A percentile compares a stretch with the other conserved stretches of the same genome.
Evolutionary conservation across 2,113 vertebrate species (phyloP).

Genomic region (Clarias magur): DNA sequence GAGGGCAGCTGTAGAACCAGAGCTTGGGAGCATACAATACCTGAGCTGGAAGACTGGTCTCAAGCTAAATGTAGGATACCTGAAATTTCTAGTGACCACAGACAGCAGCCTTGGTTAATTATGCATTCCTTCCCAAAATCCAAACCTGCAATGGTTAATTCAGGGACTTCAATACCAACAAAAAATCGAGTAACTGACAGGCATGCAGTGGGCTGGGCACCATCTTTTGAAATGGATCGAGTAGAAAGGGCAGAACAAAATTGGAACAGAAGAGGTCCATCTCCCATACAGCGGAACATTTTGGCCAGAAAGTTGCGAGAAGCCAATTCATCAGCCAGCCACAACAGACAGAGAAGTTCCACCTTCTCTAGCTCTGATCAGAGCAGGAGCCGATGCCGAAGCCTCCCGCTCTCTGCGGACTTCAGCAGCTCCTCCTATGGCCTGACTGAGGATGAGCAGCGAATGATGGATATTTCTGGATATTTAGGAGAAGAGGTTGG

Average conservation of each 20-base stretch:
- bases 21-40: constrained; percentile 73
- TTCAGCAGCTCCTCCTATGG: constrained; percentile 82
- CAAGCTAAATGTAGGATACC: constrained; percentile 59
- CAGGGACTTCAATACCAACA: constrained; percentile 51
- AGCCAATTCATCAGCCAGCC: constrained; percentile 68
- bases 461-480: constrained; percentile 84
- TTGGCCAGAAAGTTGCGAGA: constrained; percentile 79
- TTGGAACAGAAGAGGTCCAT: constrained; percentile 81
- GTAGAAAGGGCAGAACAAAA: constrained; percentile 76
- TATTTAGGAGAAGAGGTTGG: constrained; percentile 79
- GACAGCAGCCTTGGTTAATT: constrained; percentile 57
- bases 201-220: constrained; percentile 23
- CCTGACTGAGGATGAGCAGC: constrained; percentile 85
- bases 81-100: constrained; percentile 48
- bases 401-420: constrained; percentile 80
- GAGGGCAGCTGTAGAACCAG: constrained; percentile 75
- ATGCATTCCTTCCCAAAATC: constrained; percentile 45
- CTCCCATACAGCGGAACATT: constrained; percentile 79
- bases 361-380: constrained; percentile 74
- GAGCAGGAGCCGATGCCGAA: constrained; percentile 80
- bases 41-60: constrained; percentile 67
- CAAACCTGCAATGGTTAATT: constrained; percentile 55
- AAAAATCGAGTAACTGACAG: constrained; percentile 58
- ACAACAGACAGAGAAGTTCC: constrained; percentile 72
- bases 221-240: constrained; percentile 54